phyloP scores from a whole-genome alignment of 2,113 vertebrate genomes.

The Galeopterus variegatus region DNA sequence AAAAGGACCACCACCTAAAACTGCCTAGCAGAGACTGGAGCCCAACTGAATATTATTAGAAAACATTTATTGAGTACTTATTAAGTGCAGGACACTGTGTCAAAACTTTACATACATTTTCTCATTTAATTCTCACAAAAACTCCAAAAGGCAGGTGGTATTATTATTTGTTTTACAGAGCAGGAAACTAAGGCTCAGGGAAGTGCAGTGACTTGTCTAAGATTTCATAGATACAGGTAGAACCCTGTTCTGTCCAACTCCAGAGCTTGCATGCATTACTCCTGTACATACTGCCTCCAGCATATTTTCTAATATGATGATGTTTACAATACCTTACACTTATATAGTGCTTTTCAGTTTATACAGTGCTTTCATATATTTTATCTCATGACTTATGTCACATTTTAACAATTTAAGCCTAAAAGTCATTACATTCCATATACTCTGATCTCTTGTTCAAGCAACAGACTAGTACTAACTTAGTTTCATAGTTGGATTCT shows the following conservation, averaged over 20 bases:
- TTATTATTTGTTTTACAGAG: neutral
- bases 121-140: neutral
- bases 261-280: neutral
- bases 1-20: neutral
- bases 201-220: neutral
- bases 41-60: neutral
- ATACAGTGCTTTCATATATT: neutral
- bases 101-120: neutral
- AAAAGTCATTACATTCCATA: neutral
- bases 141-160: neutral
- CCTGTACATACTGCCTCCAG: neutral
- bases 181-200: neutral
- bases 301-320: neutral
- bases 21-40: neutral
- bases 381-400: neutral
- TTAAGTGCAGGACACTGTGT: neutral
- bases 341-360: neutral
- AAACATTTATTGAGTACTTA: neutral
- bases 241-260: neutral
- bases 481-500: neutral
- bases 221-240: neutral
- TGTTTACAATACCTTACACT: neutral
- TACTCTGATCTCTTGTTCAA: constrained; percentile 3
- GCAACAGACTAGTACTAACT: neutral
- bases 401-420: neutral